A percentile compares a stretch with the other conserved stretches of the same genome.
phyloP scores from a whole-genome alignment of 2,888 invertebrate species.

The Noctua fimbriata region DNA sequence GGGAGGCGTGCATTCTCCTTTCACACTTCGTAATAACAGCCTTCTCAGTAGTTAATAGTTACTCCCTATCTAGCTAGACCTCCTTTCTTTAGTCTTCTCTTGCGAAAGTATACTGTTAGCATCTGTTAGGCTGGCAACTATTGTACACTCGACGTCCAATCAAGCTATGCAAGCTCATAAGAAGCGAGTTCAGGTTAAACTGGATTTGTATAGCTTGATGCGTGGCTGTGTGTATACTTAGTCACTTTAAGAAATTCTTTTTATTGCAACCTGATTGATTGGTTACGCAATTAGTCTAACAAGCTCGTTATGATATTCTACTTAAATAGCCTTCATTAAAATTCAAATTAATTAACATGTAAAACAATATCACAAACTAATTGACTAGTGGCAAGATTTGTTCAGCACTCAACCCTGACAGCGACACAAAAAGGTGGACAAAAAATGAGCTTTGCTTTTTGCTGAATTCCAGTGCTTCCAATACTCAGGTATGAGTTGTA shows the following conservation, averaged over 20 bases:
- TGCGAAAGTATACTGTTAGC: too few relatives aligned
- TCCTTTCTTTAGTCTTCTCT: too few relatives aligned
- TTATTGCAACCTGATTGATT: not conserved
- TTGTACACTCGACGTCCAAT: too few relatives aligned
- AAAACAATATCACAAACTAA: slow-evolving; percentile 26
- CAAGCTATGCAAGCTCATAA: too few relatives aligned
- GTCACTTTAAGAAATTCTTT: not conserved
- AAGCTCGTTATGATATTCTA: slow-evolving; percentile 9
- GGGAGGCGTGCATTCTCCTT: too few relatives aligned
- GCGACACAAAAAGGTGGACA: not conserved
- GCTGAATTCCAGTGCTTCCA: not conserved
- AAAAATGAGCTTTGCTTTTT: slow-evolving; percentile 30
- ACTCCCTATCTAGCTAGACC: too few relatives aligned
- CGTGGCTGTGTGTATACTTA: not conserved
- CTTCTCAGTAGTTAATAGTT: too few relatives aligned
- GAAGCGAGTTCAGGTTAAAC: too few relatives aligned
- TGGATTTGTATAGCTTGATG: too few relatives aligned
- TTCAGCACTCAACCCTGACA: not conserved
- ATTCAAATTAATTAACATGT: slow-evolving; percentile 22
- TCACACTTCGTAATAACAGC: too few relatives aligned
- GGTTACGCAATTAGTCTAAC: not conserved
- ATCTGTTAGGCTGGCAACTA: too few relatives aligned
- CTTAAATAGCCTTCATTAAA: not conserved
- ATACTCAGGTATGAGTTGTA: not conserved
- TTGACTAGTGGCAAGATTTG: slow-evolving; percentile 15